Percentiles rank a stretch among this genome's conserved stretches.
phyloP scores from a whole-genome alignment of 2,797 vertebrate species.

The Centropyge bicolor region DNA sequence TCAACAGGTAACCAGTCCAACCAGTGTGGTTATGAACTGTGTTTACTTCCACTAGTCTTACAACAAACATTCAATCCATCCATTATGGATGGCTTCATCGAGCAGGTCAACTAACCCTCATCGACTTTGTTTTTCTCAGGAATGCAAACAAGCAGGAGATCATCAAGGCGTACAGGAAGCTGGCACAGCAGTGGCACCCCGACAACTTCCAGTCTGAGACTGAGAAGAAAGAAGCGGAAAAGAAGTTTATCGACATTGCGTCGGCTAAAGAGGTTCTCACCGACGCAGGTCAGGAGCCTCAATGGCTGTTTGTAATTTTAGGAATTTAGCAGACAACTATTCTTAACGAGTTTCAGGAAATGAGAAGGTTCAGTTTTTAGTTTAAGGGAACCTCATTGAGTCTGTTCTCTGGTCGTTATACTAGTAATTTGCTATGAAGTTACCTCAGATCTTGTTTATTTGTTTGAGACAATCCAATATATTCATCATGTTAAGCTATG shows the following conservation, averaged over 20 bases:
- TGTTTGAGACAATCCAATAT: neutral
- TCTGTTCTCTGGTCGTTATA: too few species aligned
- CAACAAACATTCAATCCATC: neutral
- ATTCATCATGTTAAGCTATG: neutral
- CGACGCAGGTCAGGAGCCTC: constrained; percentile 85
- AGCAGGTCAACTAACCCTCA: neutral
- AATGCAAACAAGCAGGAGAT: constrained; percentile 90
- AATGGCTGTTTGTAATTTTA: rapidly evolving
- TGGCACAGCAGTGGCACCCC: constrained; percentile 91
- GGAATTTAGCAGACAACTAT: neutral
- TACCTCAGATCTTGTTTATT: neutral
- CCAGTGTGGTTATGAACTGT: neutral
- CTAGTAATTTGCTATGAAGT: neutral
- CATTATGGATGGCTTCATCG: too few species aligned
- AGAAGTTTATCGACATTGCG: constrained; percentile 90
- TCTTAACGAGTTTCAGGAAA: neutral
- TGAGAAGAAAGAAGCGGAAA: constrained; percentile 90
- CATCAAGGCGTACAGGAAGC: constrained; percentile 91
- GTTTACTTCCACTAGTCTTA: neutral
- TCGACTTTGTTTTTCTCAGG: constrained; percentile 62
- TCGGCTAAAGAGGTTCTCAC: constrained; percentile 91
- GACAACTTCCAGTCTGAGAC: constrained; percentile 90
- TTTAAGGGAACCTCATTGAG: too few species aligned
- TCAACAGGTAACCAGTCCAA: constrained; percentile 80
- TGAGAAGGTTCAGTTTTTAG: too few species aligned